Conservation (phyloP, 2,888 invertebrate species). For the Teleogryllus oceanicus region DNA sequence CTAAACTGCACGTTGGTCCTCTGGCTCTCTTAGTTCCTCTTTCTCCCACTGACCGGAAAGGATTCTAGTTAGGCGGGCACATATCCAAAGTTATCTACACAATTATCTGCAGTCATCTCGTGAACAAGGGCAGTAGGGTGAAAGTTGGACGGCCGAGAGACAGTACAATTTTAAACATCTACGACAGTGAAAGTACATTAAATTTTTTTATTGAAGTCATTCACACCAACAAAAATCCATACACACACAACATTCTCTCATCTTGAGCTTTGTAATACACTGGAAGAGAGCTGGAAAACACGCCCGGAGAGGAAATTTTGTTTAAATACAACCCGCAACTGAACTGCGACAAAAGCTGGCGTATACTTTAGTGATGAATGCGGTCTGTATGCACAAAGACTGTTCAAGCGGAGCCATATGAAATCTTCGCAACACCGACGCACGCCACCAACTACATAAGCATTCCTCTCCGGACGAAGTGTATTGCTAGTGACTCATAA, state of each 20-base stretch:
- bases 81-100: neutral
- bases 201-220: neutral
- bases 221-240: neutral
- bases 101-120: neutral
- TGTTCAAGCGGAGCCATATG: neutral
- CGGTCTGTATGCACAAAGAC: slow-evolving; percentile 3
- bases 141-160: neutral
- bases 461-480: neutral
- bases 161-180: neutral
- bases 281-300: slow-evolving; percentile 4
- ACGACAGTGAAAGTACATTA: neutral
- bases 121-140: slow-evolving; percentile 6
- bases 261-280: neutral
- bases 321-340: neutral
- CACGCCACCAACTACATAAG: neutral
- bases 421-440: slow-evolving; percentile 4
- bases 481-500: neutral
- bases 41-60: neutral
- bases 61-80: neutral
- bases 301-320: neutral
- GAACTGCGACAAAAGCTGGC: neutral
- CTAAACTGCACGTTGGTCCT: neutral
- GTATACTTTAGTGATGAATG: neutral
- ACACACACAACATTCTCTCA: neutral
- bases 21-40: neutral